Percentiles rank a stretch among this genome's conserved stretches.
These are phyloP conservation scores for Remorina albescens DNA, from an alignment of 2,797 vertebrate genomes.

Conservation along the genomic window DNA sequence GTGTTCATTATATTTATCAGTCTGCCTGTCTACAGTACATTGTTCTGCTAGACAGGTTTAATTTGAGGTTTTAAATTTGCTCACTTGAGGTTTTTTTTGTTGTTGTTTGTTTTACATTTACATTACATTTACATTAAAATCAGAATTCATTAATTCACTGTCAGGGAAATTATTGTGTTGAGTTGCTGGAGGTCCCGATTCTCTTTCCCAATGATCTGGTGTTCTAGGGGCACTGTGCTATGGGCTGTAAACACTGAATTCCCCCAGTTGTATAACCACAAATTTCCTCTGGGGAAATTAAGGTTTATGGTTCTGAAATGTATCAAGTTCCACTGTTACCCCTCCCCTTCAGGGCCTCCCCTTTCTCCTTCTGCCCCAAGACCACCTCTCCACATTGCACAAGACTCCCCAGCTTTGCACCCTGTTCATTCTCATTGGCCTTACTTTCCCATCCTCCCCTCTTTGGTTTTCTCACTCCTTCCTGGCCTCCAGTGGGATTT, in stretches of 20 bases:
- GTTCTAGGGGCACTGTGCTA: constrained; percentile 64
- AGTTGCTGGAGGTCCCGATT: constrained; percentile 41
- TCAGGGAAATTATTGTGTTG: constrained; percentile 25
- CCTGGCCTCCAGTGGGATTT: constrained; percentile 10
- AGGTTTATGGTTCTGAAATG: constrained; percentile 72
- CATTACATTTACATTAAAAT: too few relatives aligned
- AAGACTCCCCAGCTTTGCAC: constrained; percentile 56
- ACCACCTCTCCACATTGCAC: constrained; percentile 62
- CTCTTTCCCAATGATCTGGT: constrained; percentile 44
- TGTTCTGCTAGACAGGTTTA: neutral
- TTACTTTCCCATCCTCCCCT: constrained; percentile 15
- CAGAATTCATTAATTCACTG: constrained; percentile 14
- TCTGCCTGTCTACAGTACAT: too few relatives aligned
- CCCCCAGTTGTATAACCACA: constrained; percentile 72
- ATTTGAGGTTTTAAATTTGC: neutral
- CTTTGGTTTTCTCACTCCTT: constrained; percentile 24
- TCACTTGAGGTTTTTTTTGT: constrained; percentile 18
- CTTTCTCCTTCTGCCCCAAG: constrained; percentile 46
- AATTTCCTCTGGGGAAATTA: constrained; percentile 66
- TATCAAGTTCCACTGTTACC: constrained; percentile 73
- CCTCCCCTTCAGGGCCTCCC: constrained; percentile 34
- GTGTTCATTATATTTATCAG: neutral
- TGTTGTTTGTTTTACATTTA: neutral
- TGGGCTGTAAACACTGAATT: constrained; percentile 72
- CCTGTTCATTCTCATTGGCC: constrained; percentile 48